Evolutionary conservation across 2,888 invertebrate species (phyloP).

Genomic region (Polymixis flavicincta): DNA sequence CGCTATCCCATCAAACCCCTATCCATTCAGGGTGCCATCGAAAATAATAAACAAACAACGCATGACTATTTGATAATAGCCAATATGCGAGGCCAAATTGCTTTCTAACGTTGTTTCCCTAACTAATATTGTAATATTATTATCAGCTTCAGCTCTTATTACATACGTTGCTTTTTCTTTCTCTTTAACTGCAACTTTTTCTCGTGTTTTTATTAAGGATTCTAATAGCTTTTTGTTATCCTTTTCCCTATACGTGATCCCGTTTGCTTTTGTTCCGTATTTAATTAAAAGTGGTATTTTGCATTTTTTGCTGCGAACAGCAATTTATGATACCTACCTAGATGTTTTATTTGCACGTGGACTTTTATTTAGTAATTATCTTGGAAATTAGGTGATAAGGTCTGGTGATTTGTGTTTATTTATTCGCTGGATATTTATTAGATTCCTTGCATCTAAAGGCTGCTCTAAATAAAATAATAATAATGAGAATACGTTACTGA

Average conservation of each 20-base stretch:
- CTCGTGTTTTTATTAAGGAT: constrained; percentile 62
- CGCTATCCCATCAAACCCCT: constrained; percentile 15
- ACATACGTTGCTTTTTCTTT: constrained; percentile 70
- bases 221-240: constrained; percentile 63
- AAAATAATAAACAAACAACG: constrained; percentile 69
- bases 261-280: constrained; percentile 52
- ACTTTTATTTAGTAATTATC: constrained; percentile 28
- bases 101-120: constrained; percentile 88
- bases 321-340: constrained; percentile 50
- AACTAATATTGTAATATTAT: constrained; percentile 87
- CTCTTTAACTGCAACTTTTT: constrained; percentile 63
- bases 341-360: constrained; percentile 30
- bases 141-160: constrained; percentile 81
- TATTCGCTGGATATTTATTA: neutral
- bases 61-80: constrained; percentile 84
- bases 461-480: neutral
- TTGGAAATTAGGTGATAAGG: neutral
- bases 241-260: constrained; percentile 58
- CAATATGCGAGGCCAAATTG: constrained; percentile 90
- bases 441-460: neutral
- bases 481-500: no score
- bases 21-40: constrained; percentile 43
- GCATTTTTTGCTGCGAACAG: constrained; percentile 23
- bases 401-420: neutral
- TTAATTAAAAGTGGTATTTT: constrained; percentile 65